Evolutionary conservation across 2,888 invertebrate species (phyloP), one percentile per base, ranked within the genome.

Genomic region (Drosophila anomalata): DNA sequence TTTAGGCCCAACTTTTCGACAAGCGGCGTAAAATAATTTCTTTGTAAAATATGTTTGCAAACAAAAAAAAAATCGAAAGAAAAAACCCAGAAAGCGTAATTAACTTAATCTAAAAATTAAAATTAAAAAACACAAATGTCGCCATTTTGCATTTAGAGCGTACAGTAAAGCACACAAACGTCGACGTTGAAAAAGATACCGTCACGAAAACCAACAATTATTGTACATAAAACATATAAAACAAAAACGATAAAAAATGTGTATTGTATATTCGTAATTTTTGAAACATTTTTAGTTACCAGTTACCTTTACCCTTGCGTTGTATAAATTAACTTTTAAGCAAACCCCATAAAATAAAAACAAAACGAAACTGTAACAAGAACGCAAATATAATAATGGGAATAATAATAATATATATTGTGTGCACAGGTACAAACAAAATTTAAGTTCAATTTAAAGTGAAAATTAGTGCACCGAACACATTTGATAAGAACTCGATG

Each of bases 71-170:
- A 56, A 59, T 51, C 53, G 73, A 63, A 71, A 61, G 42, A 63
- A 71, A 59, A 59, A 67, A 57, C 58, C 65, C 78, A 52, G 65
- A 65, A 77, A 70, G 53, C 48, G 62, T 54, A 65, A 79, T 65
- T 65, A 79, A 72, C 76, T 73, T 75, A 77, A 77, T 59, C 56
- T 78, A 78, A 75, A 68, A 52, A 56, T 66, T 74, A 75, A 75
- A 62, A 12, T 14, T 17, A 44, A 59, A 77, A 76, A 77, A 76
- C 44, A 87, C 85, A 84, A 79, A 89, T 90, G 91, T 90, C 90
- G 90, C 91, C 91, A 90, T 90, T 90, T 91, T 90, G 90, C 90
- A 89, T 89, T 89, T 89, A 83, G 67, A 76, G 72, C 79, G 79
- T 79, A 79, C 54, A 54, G 47, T 46, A 44, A 62, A 70, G 29